Conservation (phyloP, 2,888 invertebrate genomes). For the Melanotus villosus region DNA sequence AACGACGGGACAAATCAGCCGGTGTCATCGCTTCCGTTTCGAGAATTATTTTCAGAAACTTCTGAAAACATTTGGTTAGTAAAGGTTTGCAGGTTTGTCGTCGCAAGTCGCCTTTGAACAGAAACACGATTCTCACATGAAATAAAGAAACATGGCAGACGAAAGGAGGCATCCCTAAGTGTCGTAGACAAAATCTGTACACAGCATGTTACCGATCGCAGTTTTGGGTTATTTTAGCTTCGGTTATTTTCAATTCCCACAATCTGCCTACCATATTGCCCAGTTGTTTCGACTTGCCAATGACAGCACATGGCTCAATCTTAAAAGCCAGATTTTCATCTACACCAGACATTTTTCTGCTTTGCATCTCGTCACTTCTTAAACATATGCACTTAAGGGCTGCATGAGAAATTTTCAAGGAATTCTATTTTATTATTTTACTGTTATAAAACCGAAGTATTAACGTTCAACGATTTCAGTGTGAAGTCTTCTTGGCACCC, state of each 20-base stretch:
- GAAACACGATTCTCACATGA: constrained; percentile 24
- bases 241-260: constrained; percentile 67
- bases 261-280: constrained; percentile 67
- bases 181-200: constrained; percentile 62
- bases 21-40: background rate
- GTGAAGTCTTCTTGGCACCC: too few relatives aligned
- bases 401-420: background rate
- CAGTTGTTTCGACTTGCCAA: constrained; percentile 61
- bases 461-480: too few relatives aligned
- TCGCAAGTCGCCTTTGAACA: too few relatives aligned
- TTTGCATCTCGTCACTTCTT: constrained; percentile 39
- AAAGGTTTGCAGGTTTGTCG: background rate
- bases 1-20: background rate
- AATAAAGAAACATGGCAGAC: constrained; percentile 38
- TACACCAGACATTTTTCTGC: constrained; percentile 44
- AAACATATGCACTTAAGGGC: constrained; percentile 37
- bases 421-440: too few relatives aligned
- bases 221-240: constrained; percentile 66
- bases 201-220: constrained; percentile 64
- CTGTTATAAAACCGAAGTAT: too few relatives aligned
- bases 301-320: constrained; percentile 63
- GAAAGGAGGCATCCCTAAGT: constrained; percentile 27
- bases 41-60: background rate
- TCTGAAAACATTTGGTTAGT: constrained; percentile 14
- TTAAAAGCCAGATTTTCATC: constrained; percentile 57